These are phyloP conservation scores for Scaptomyza caliginosa DNA, from an alignment of 2,888 invertebrate genomes.

Conservation along the genomic window DNA sequence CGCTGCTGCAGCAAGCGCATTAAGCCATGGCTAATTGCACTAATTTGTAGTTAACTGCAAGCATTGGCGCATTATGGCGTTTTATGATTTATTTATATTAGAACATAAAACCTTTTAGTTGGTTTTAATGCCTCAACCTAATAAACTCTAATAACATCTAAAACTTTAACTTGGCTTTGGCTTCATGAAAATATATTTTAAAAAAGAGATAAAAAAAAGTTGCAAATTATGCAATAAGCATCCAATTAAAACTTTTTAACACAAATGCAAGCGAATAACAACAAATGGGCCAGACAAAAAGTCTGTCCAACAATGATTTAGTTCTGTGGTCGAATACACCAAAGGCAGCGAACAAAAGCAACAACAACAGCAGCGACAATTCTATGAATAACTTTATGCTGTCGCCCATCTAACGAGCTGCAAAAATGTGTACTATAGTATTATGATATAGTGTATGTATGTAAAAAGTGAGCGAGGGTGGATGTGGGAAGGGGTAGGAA, in stretches of 20 bases:
- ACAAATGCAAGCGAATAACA: conserved; percentile 48
- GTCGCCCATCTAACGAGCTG: conserved; percentile 78
- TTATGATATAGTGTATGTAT: conserved; percentile 18
- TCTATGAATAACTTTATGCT: conserved; percentile 57
- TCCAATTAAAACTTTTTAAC: conserved; percentile 74
- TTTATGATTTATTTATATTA: neutral
- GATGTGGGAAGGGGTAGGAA: conserved; percentile 1
- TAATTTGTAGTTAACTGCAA: conserved; percentile 19
- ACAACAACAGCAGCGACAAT: conserved; percentile 19
- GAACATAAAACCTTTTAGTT: no score
- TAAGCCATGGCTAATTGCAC: conserved; percentile 50
- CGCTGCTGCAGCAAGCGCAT: conserved; percentile 8
- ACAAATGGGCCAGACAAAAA: conserved; percentile 35
- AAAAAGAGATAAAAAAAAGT: conserved; percentile 53
- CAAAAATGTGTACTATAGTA: conserved; percentile 60
- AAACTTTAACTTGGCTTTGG: conserved; percentile 17
- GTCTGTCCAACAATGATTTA: conserved; percentile 48
- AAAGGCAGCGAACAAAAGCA: conserved; percentile 9
- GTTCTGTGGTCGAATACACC: conserved; percentile 38
- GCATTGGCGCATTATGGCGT: conserved; percentile 2
- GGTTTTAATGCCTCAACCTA: no score
- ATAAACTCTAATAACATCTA: conserved; percentile 21
- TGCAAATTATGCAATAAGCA: conserved; percentile 71
- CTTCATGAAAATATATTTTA: no score
- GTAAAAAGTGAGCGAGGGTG: neutral